phyloP scores from a whole-genome alignment of 2,888 invertebrate species.

The Mimumesa dahlbomi region DNA sequence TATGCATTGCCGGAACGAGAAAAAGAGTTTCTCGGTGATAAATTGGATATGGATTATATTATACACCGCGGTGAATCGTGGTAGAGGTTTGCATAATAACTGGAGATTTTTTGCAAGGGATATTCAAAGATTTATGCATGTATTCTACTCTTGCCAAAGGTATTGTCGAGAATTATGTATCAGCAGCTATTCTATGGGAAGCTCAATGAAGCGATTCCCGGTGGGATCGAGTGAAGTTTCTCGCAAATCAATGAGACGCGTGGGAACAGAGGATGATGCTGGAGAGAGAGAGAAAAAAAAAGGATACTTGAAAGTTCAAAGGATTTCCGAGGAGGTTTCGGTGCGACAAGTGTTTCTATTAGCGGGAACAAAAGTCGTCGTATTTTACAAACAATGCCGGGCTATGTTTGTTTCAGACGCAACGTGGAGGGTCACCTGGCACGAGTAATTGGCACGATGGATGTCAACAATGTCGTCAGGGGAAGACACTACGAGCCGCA shows the following conservation, averaged over 20 bases:
- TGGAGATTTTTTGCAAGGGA: background rate
- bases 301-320: too few relatives aligned
- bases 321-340: too few relatives aligned
- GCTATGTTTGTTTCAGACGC: too few relatives aligned
- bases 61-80: background rate
- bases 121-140: background rate
- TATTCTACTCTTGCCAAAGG: background rate
- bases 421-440: background rate
- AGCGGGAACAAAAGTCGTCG: too few relatives aligned
- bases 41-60: background rate
- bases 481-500: background rate
- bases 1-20: background rate
- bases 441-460: background rate
- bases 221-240: background rate
- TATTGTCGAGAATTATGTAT: background rate
- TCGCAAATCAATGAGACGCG: background rate
- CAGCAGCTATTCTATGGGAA: background rate
- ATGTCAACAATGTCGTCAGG: background rate
- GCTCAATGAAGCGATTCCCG: background rate
- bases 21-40: conserved; percentile 4
- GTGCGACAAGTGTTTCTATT: too few relatives aligned
- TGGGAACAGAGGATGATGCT: too few relatives aligned
- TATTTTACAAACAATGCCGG: too few relatives aligned
- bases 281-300: too few relatives aligned
- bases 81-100: background rate